phyloP scores from a whole-genome alignment of 2,888 invertebrate species.

The Drosophila yooni region DNA sequence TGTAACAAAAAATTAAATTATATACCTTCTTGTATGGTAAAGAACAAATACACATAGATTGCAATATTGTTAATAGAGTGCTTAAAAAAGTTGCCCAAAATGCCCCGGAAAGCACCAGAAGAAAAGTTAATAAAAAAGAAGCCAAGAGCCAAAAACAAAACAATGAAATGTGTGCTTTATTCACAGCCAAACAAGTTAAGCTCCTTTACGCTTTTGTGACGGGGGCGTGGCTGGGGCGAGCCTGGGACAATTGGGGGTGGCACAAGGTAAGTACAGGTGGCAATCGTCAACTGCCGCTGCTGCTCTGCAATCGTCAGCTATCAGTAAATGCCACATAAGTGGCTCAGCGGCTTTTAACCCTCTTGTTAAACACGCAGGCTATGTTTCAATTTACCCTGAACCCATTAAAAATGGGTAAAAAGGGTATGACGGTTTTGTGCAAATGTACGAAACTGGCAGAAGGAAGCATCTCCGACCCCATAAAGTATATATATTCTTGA shows the following conservation, averaged over 20 bases:
- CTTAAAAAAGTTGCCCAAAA: conserved; percentile 38
- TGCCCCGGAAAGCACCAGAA: background rate
- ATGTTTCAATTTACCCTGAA: background rate
- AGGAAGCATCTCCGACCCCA: too few species aligned
- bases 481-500: too few species aligned
- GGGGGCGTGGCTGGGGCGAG: background rate
- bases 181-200: background rate
- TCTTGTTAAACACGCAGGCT: conserved; percentile 49
- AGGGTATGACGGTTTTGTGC: too few species aligned
- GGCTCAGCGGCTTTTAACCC: conserved; percentile 54
- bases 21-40: conserved; percentile 8
- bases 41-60: conserved; percentile 10
- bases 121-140: conserved; percentile 35
- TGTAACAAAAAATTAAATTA: conserved; percentile 23
- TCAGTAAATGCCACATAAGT: conserved; percentile 68
- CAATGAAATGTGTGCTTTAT: conserved; percentile 5
- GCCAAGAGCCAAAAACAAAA: conserved; percentile 28
- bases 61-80: conserved; percentile 32
- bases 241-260: background rate
- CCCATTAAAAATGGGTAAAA: too few species aligned
- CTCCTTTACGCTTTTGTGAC: background rate
- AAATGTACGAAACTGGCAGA: too few species aligned
- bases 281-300: conserved; percentile 27
- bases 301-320: conserved; percentile 41
- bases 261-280: background rate